phyloP scores from a whole-genome alignment of 2,797 vertebrate genomes.

The Eulemur mongoz region DNA sequence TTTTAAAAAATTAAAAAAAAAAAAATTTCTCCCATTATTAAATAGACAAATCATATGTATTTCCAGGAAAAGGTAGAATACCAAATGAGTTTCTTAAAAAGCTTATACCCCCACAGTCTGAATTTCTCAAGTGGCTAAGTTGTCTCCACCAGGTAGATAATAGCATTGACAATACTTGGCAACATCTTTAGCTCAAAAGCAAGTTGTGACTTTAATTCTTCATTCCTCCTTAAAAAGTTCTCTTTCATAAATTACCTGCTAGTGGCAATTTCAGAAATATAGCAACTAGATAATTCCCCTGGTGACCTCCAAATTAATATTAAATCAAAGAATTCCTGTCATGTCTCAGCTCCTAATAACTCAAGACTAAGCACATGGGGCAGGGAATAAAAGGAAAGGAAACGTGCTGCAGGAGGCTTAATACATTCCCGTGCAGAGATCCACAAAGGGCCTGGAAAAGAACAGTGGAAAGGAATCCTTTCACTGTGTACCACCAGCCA shows the following conservation, averaged over 20 bases:
- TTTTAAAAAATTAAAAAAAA: too few species aligned
- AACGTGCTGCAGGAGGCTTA: neutral
- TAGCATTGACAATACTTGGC: neutral
- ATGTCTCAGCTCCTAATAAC: neutral
- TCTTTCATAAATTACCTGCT: neutral
- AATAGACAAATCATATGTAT: neutral
- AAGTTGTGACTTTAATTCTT: neutral
- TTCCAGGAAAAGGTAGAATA: neutral
- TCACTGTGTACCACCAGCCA: neutral
- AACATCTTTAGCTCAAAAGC: neutral
- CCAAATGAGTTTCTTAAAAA: neutral
- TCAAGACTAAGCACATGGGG: neutral
- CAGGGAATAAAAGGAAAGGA: neutral
- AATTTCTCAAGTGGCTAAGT: neutral
- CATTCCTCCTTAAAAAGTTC: neutral
- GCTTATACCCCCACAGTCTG: fast-evolving
- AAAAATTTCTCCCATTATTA: neutral
- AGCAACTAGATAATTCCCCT: neutral
- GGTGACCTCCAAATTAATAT: neutral
- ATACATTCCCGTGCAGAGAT: neutral
- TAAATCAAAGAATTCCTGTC: neutral
- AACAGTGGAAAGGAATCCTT: neutral
- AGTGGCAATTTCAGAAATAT: neutral
- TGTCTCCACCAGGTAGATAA: neutral
- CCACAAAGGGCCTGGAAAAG: neutral